Evolutionary conservation across 2,888 invertebrate species (phyloP), one percentile per base, ranked within the genome.

Genomic region (Geotrupes spiniger): DNA sequence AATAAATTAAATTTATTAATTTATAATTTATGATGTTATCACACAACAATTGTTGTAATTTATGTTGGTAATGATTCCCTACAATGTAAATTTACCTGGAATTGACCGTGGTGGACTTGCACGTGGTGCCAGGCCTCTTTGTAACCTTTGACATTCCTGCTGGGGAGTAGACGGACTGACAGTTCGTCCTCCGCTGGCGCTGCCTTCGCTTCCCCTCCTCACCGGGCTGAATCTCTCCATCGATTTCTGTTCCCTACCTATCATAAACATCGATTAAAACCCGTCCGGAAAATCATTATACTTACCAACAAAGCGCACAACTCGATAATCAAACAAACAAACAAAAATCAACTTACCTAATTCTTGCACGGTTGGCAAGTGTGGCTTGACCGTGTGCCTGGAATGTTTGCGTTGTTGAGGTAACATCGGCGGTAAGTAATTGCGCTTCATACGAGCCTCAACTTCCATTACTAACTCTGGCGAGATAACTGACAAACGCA

Each of bases 161-260:
- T 89, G 82, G 1, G 89, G 81, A 6, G 82, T 79, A 53, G 82
- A 76, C 78, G 82, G 70, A 76, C 80, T 50, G 76, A 81, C 42
- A 72, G 77, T 64, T 63, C 84, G 36, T 76, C 74, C 58, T 78
- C 78, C 68, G 71, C 76, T 47, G 3, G 69, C 65, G 0, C 71
- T 84, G 36, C 89, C 88, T 69, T 95, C 95, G 52, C 89, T 89
- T 5, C 93, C 92, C 55, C 95, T 79, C 1, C 96, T 80, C 9
- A 94, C 93, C 0, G 94, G 95, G 54, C 93, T 93, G 70, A 91
- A 95, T 12, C 94, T 75, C 69, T 92, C 92, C 33, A 82, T 73
- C 1, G 70, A 67, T 56, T 74, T 74, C 63, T 80, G 81, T 52
- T 82, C 82, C 1, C 82, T 76, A 4, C 80, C 82, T 82, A 56